Evolutionary conservation across 1,140 invertebrate genomes (phyloP), one percentile per base, ranked within the genome.

Genomic region (Elysia chlorotica): DNA sequence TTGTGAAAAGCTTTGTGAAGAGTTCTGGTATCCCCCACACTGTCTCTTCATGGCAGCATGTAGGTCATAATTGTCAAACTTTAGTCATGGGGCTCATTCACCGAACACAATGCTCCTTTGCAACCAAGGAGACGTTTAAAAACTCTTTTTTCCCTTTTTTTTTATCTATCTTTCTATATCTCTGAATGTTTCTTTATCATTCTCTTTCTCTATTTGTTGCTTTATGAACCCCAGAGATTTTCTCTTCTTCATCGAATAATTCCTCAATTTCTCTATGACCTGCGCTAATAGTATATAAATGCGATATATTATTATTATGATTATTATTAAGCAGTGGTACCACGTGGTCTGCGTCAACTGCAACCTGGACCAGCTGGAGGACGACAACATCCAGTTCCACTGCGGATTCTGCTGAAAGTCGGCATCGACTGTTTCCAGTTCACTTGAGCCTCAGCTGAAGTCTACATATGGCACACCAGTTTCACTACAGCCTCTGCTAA

Each of bases 331-430:
- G 25, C 48, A 57, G 30, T 69, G 66, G 66, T 69, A 56, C 66
- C 66, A 69, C 41, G 54, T 69, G 28, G 48, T 56, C 48, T 69
- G 66, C 41, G 66, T 69, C 19, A 28, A 69, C 53, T 56, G 48
- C 48, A n/a, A 48, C 21, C 5, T 57, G 10, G 54, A 69, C 4
- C n/a, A 28, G 5, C 28, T 69, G 19, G 6, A 33, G 21, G 41
- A 69, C 2, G 31, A 69, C 10, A 33, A 57, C 23, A 19, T 35
- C 53, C 48, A 69, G 54, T 69, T 69, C 30, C 17, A 69, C 30
- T 69, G 66, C 57, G 66, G 66, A 25, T 28, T 69, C 4, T 69
- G 66, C 53, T 69, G 53, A 69, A 28, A 57, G 41, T 48, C n/a
- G n/a, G n/a, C n/a, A n/a, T n/a, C n/a, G n/a, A n/a, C n/a, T n/a